Conservation (phyloP, 2,888 invertebrate species). For the Timema podura region DNA sequence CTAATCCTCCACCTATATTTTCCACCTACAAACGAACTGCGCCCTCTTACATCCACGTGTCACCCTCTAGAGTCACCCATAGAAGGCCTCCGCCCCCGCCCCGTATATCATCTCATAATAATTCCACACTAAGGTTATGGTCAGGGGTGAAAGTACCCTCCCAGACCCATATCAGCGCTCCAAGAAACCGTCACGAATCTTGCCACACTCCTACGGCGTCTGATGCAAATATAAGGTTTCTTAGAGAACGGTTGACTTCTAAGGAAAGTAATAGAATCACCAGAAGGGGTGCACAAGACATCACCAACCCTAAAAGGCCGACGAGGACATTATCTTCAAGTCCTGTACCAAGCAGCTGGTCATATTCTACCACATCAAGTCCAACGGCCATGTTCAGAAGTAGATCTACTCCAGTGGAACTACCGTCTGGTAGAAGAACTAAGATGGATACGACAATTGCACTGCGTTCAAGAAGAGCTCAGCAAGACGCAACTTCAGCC, state of each 20-base stretch:
- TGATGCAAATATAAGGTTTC: constrained; percentile 52
- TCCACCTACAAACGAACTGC: constrained; percentile 45
- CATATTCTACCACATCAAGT: constrained; percentile 14
- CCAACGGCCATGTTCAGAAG: background rate
- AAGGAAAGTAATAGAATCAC: background rate
- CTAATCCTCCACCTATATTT: constrained; percentile 40
- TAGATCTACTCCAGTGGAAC: constrained; percentile 19
- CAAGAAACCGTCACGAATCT: constrained; percentile 45
- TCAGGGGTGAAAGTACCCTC: constrained; percentile 47
- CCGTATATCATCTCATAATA: constrained; percentile 72
- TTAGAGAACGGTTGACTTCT: constrained; percentile 56
- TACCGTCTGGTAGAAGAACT: background rate
- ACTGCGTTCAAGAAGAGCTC: constrained; percentile 24
- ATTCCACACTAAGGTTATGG: constrained; percentile 62
- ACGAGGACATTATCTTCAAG: constrained; percentile 34
- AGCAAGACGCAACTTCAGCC: constrained; percentile 24
- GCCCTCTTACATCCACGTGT: constrained; percentile 45
- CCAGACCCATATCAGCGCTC: constrained; percentile 32
- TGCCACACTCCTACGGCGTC: too few species aligned
- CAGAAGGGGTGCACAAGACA: too few species aligned
- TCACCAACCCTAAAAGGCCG: constrained; percentile 9
- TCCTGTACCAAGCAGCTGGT: constrained; percentile 30
- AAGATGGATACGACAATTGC: background rate
- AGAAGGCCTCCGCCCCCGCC: constrained; percentile 46
- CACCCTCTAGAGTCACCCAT: constrained; percentile 40